Evolutionary conservation across 2,888 invertebrate genomes (phyloP).

Genomic region (Ornithoptera priamus): DNA sequence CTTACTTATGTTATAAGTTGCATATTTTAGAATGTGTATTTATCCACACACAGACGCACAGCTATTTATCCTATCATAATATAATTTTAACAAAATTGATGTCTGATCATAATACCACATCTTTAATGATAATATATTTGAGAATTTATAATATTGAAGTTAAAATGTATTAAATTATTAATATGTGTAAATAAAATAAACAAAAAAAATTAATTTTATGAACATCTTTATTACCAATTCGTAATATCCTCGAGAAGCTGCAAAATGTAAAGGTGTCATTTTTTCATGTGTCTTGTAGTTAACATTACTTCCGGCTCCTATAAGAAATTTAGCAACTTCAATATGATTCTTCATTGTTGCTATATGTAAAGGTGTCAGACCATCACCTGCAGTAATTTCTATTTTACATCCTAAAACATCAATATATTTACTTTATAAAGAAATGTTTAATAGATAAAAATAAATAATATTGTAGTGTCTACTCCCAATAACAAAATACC

Average conservation of each 20-base stretch:
- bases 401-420: constrained; percentile 76
- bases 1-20: no score
- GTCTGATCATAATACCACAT: no score
- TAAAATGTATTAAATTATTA: no score
- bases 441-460: no score
- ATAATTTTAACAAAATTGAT: no score
- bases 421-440: not conserved
- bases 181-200: not conserved
- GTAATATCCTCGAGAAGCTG: constrained; percentile 78
- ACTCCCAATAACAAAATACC: no score
- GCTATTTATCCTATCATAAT: no score
- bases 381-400: constrained; percentile 83
- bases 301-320: constrained; percentile 80
- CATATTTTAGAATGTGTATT: no score
- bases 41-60: no score
- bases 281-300: constrained; percentile 82
- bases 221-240: constrained; percentile 59
- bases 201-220: not conserved
- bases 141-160: no score
- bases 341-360: constrained; percentile 80
- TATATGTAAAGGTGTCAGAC: constrained; percentile 84
- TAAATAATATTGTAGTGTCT: no score
- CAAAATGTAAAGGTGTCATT: constrained; percentile 82
- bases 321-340: constrained; percentile 78
- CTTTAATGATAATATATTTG: no score